Evolutionary conservation across 2,888 invertebrate genomes (phyloP).

Genomic region (Listrodromus nycthemerus): DNA sequence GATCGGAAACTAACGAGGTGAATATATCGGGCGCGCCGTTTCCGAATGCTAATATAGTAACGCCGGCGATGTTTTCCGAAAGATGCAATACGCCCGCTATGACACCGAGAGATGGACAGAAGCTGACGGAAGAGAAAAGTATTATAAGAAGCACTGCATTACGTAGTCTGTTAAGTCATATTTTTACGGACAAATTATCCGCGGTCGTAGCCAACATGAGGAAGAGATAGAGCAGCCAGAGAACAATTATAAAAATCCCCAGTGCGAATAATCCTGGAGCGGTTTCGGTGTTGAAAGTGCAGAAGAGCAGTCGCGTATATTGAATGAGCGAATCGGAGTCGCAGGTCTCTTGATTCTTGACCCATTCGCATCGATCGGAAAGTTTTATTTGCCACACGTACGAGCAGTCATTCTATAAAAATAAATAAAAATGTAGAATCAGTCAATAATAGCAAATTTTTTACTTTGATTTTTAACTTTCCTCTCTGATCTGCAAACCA

Average conservation of each 20-base stretch:
- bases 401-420: conserved; percentile 81
- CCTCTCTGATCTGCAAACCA: conserved; percentile 60
- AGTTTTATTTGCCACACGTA: conserved; percentile 79
- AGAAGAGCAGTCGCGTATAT: conserved; percentile 83
- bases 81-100: conserved; percentile 84
- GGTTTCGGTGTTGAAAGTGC: conserved; percentile 76
- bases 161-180: not conserved
- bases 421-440: not conserved
- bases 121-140: conserved; percentile 79
- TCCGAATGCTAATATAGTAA: conserved; percentile 90
- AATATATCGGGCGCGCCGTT: conserved; percentile 90
- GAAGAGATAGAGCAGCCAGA: conserved; percentile 86
- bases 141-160: not conserved
- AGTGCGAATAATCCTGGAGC: conserved; percentile 68
- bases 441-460: not conserved
- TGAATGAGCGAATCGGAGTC: conserved; percentile 77
- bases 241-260: conserved; percentile 78
- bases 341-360: conserved; percentile 79
- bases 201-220: conserved; percentile 86
- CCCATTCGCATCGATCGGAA: conserved; percentile 82
- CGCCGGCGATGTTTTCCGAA: conserved; percentile 87
- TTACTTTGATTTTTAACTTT: conserved; percentile 35
- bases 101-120: conserved; percentile 86
- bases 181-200: conserved; percentile 86
- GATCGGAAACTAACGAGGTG: conserved; percentile 86